Percentiles rank a stretch among this genome's conserved stretches.
phyloP scores from a whole-genome alignment of 2,888 invertebrate genomes.

The Hydroisotoma schaefferi region DNA sequence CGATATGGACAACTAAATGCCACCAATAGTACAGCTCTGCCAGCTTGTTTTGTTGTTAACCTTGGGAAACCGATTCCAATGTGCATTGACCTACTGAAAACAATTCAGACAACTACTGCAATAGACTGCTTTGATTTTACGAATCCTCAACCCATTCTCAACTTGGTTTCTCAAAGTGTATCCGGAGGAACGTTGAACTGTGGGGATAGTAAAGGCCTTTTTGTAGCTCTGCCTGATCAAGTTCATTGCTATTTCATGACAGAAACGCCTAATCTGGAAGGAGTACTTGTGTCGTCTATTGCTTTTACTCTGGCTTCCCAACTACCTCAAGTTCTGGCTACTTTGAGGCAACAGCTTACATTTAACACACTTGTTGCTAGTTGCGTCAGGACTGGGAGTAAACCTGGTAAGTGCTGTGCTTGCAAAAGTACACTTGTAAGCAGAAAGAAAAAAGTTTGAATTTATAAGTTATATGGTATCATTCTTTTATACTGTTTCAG shows the following conservation, averaged over 20 bases:
- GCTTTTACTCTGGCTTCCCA: slow-evolving; percentile 93
- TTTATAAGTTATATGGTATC: too few relatives aligned
- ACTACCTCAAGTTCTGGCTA: slow-evolving; percentile 79
- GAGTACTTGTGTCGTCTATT: slow-evolving; percentile 71
- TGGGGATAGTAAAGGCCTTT: slow-evolving; percentile 71
- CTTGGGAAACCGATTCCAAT: slow-evolving; percentile 83
- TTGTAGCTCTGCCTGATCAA: slow-evolving; percentile 87
- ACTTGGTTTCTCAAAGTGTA: slow-evolving; percentile 72
- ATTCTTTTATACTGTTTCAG: too few relatives aligned
- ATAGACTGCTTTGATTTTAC: slow-evolving; percentile 60
- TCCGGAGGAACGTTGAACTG: slow-evolving; percentile 71
- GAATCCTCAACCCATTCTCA: slow-evolving; percentile 63
- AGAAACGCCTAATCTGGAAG: slow-evolving; percentile 71
- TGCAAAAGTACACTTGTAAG: too few relatives aligned
- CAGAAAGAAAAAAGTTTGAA: too few relatives aligned
- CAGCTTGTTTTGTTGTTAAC: slow-evolving; percentile 82
- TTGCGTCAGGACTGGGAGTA: slow-evolving; percentile 78
- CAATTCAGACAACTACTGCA: slow-evolving; percentile 63
- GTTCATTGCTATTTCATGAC: slow-evolving; percentile 91
- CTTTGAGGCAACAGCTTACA: slow-evolving; percentile 81
- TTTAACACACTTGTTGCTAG: slow-evolving; percentile 86
- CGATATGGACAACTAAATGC: slow-evolving; percentile 74
- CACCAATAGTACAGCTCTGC: slow-evolving; percentile 82
- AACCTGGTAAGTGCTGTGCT: slow-evolving; percentile 61
- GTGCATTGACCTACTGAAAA: slow-evolving; percentile 69